Base-by-base conservation (phyloP, 53 echinoderm and acorn worm species). In the Arbacia lixula region DNA sequence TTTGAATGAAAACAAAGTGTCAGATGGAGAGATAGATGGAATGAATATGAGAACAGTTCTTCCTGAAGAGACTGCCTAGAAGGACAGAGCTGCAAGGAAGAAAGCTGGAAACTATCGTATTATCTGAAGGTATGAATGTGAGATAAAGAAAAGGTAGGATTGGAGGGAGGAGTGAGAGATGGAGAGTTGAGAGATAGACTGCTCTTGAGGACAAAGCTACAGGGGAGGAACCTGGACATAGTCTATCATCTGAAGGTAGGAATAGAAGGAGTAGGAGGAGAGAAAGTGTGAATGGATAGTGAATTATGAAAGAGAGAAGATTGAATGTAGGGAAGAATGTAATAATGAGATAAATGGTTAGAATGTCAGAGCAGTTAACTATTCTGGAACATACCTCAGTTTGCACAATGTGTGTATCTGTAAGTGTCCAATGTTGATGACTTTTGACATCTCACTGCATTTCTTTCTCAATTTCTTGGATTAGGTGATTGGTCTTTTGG, bases 221-320 rank as follows among this genome's bases (percentile, higher is more conserved):
- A 94, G 55, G 93, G 92, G 9, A 92, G 90, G 82, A 86, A 88
- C 43, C 83, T 92, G 3, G 94, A 98, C 19, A 86, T 89, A 8
- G 76, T 98, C 62, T 98, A 98, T 62, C 92, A 94, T 49, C 76
- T 98, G 19, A 98, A 98, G 94, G 98, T 98, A 65, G 49, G 38
- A n/a, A 26, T 22, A 17, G n/a, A n/a, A n/a, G n/a, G 3, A 62
- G 2, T 1, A 31, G 20, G 5, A 20, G 11, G 12, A 69, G 24
- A 40, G 9, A 21, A 27, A 30, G 62, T 3, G 17, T 2, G 2
- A 17, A 1, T 5, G 0, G 19, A 19, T 6, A 55, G n/a, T n/a
- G n/a, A n/a, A n/a, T n/a, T n/a, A n/a, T n/a, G n/a, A n/a, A n/a
- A n/a, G n/a, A n/a, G n/a, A n/a, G n/a, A n/a, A n/a, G n/a, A n/a